Evolutionary conservation across 2,888 invertebrate species (phyloP), one percentile per base, ranked within the genome.

Genomic region (Amblyjoppa fuscipennis): DNA sequence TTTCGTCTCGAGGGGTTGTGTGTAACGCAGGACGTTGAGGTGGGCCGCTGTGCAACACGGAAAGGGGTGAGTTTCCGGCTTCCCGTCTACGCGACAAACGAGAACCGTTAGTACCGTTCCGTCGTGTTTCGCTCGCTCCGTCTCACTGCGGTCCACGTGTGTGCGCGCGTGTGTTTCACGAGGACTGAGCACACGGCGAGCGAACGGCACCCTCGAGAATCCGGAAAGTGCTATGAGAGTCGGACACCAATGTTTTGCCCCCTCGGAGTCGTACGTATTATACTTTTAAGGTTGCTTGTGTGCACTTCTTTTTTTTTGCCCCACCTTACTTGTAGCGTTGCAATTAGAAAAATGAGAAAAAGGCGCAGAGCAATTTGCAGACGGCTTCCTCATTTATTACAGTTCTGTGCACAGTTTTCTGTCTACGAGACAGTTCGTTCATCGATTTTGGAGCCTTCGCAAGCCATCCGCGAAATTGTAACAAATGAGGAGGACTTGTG

Each of bases 181-280:
- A 61, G 25, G 73, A n/a, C 34, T 7, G 34, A 66, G 41, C 73
- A 73, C 51, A 61, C 61, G n/a, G 45, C 25, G 49, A 41, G 61
- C 25, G 49, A 61, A 51, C 82, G 82, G 73, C 76, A 81, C 87
- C 81, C 76, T 7, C 20, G 85, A 71, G 89, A 74, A 84, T 53
- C 51, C 38, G 31, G 70, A 70, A 59, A 70, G 69, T 59, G 20
- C 41, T 68, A 41, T 68, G 41, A 68, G 11, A 38, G 68, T 41
- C 68, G 38, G 68, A 68, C 68, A 41, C 68, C 20, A 20, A 41
- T 45, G 68, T 34, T 73, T 34, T 45, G 45, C 6, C 49, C 49
- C 61, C 31, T 11, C 4, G 13, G 66, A 13, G 68, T 53, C 28
- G 38, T 38, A 28, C 73, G 25, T 51, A 64, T 64, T 51, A 66